Conservation (phyloP, 2,888 invertebrate genomes). For the Byasa hedistus region DNA sequence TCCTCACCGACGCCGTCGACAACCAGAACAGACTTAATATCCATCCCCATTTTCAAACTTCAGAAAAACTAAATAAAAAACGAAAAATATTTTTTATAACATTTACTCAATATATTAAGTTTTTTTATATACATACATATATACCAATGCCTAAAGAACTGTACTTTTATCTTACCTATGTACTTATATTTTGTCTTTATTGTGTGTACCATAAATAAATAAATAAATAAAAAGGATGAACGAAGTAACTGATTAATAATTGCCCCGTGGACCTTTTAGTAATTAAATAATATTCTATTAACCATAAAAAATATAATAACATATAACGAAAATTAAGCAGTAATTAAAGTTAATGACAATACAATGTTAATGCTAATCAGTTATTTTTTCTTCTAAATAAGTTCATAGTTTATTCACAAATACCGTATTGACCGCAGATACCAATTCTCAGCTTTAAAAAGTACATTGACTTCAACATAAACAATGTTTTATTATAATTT, state of each 20-base stretch:
- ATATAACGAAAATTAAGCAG: neutral
- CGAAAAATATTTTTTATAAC: neutral
- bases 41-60: constrained; percentile 71
- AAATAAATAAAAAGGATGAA: too few relatives aligned
- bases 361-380: neutral
- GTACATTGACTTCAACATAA: neutral
- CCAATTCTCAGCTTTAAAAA: neutral
- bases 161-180: too few relatives aligned
- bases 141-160: too few relatives aligned
- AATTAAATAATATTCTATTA: neutral
- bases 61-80: neutral
- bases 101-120: neutral
- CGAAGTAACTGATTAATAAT: too few relatives aligned
- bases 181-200: too few relatives aligned
- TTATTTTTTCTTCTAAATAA: neutral
- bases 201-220: too few relatives aligned
- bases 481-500: neutral
- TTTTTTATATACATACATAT: too few relatives aligned
- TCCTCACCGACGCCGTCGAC: constrained; percentile 95
- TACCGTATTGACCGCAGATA: neutral
- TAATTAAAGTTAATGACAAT: neutral
- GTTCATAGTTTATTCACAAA: neutral
- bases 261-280: too few relatives aligned
- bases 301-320: neutral
- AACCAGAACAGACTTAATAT: constrained; percentile 90